Conservation (phyloP, 2,797 vertebrate species). For the Sarcophilus harrisii region DNA sequence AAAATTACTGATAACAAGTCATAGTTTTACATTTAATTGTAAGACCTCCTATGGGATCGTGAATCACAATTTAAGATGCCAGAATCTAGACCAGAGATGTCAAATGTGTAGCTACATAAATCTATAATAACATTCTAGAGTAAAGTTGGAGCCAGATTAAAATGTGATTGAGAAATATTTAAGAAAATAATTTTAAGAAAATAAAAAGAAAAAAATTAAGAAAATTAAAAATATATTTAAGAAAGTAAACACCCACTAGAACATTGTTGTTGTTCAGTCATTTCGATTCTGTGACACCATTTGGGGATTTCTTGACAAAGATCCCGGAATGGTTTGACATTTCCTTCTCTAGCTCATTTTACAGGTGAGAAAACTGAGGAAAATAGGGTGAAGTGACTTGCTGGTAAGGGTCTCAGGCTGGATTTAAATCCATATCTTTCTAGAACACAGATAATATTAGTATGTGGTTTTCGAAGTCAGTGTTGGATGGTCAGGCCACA, state of each 20-base stretch:
- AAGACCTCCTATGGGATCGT: no score
- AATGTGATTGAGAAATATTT: background rate
- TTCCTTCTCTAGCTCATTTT: background rate
- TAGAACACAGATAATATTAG: no score
- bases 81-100: background rate
- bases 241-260: background rate
- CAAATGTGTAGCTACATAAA: background rate
- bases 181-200: background rate
- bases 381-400: background rate
- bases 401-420: background rate
- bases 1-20: no score
- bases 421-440: no score
- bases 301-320: background rate
- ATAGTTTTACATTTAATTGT: no score
- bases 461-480: no score
- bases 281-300: background rate
- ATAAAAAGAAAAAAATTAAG: no score
- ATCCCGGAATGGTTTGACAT: background rate
- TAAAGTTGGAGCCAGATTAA: background rate
- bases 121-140: background rate
- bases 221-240: no score
- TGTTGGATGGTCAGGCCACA: no score
- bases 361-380: background rate
- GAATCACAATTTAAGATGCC: no score
- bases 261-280: background rate